Evolutionary conservation across 2,888 invertebrate genomes (phyloP), one percentile per base, ranked within the genome.

Genomic region (Drosophila helvetica): DNA sequence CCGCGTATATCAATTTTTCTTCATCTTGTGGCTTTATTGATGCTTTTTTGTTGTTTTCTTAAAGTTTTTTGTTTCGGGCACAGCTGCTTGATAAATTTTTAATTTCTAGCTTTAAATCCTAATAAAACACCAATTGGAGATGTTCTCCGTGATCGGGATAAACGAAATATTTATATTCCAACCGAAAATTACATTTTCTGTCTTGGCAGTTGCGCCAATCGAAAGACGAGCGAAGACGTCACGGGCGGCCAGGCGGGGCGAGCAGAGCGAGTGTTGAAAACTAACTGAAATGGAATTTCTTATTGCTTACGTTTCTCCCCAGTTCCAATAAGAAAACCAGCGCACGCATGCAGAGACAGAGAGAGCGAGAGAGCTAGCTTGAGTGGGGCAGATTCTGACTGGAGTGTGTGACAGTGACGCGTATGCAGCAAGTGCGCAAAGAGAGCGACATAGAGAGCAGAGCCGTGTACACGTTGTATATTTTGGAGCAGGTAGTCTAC

Each of bases 231-330:
- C 80, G 79, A 79, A 81, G 77, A 77, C 86, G 88, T 79, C 86
- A 79, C 38, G 33, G 33, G 12, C 33, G 38, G 38, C 15, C 15
- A 38, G 15, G 38, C 38, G 38, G 38, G 38, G n/a, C 38, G 12
- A 38, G 38, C 38, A 33, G 33, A 33, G 33, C 33, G 33, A 80
- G 78, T 69, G 88, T 80, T 88, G 74, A 72, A 88, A 86, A 86
- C 83, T 83, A 83, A 86, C 86, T 86, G 82, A 86, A 86, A 68
- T 81, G 79, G 84, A 86, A 83, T 86, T 83, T 70, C 83, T 83
- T 80, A 82, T 81, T 79, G 81, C 85, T 82, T 70, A 80, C 79
- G 60, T 51, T 79, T 87, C 85, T 80, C 79, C 71, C 51, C 12
- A 67, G 75, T 78, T 80, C 87, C 83, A 83, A 83, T 83, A 83